Evolutionary conservation across 2,113 vertebrate genomes (phyloP).

Genomic region (Microtus ochrogaster): DNA sequence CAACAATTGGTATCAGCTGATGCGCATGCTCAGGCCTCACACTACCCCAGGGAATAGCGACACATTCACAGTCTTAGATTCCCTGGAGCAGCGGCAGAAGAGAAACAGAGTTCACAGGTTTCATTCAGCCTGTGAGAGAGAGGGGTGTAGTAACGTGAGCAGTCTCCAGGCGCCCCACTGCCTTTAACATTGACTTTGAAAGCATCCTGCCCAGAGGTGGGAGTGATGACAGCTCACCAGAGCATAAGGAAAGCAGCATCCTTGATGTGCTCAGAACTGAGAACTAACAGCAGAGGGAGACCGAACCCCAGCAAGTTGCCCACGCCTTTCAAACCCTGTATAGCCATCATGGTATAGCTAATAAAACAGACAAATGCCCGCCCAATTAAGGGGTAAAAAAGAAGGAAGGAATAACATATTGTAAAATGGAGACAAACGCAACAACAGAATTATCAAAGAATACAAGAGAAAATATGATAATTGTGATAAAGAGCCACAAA

Average conservation of each 20-base stretch:
- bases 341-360: not conserved
- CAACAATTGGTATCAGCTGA: not conserved
- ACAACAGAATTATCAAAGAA: not conserved
- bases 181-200: not conserved
- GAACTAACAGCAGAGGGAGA: not conserved
- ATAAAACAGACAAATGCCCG: not conserved
- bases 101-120: not conserved
- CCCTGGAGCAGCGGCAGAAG: not conserved
- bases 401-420: not conserved
- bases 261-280: not conserved
- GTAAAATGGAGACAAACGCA: not conserved
- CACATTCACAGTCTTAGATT: not conserved
- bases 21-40: slow-evolving; percentile 62
- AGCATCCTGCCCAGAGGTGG: not conserved
- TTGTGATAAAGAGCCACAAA: not conserved
- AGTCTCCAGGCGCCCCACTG: not conserved
- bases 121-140: not conserved
- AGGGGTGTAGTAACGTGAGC: not conserved
- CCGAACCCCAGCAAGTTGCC: not conserved
- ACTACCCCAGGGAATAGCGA: not conserved
- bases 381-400: not conserved
- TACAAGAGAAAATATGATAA: not conserved
- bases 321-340: not conserved
- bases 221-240: not conserved
- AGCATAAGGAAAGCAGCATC: not conserved